These are phyloP conservation scores for Picathartes gymnocephalus DNA, from an alignment of 2,113 vertebrate genomes.

Conservation along the genomic window DNA sequence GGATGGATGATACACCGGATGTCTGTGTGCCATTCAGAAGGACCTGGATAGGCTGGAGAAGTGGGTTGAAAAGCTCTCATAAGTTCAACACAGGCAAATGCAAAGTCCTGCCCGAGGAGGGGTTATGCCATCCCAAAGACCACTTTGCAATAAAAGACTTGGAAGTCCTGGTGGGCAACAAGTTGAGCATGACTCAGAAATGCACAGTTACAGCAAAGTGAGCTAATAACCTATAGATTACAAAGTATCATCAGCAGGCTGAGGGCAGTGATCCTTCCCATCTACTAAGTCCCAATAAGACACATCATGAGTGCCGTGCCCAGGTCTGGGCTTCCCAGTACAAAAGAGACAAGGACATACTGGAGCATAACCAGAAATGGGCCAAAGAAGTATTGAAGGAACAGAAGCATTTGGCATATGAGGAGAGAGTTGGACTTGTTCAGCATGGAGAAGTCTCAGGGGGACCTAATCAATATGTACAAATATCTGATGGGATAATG, in stretches of 20 bases:
- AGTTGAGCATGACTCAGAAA: neutral
- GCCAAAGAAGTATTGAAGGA: neutral
- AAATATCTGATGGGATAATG: fast-evolving
- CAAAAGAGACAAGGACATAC: neutral
- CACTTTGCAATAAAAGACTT: neutral
- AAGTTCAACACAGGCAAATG: neutral
- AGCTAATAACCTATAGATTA: neutral
- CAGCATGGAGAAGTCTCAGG: neutral
- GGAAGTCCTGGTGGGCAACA: neutral
- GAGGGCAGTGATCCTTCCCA: neutral
- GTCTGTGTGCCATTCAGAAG: neutral
- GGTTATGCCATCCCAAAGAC: neutral
- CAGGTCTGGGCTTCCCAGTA: neutral
- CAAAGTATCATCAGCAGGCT: neutral
- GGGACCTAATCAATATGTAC: neutral
- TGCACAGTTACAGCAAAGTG: neutral
- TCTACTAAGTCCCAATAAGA: neutral
- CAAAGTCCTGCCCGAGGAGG: neutral
- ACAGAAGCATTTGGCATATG: neutral
- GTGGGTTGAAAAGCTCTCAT: neutral
- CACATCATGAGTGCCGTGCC: neutral
- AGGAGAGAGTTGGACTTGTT: neutral
- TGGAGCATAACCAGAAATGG: neutral
- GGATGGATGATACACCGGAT: neutral
- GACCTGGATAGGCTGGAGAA: neutral